Percentiles rank a stretch among this genome's conserved stretches.
Conservation (phyloP, 2,113 vertebrate species). For the Poecilia latipinna region DNA sequence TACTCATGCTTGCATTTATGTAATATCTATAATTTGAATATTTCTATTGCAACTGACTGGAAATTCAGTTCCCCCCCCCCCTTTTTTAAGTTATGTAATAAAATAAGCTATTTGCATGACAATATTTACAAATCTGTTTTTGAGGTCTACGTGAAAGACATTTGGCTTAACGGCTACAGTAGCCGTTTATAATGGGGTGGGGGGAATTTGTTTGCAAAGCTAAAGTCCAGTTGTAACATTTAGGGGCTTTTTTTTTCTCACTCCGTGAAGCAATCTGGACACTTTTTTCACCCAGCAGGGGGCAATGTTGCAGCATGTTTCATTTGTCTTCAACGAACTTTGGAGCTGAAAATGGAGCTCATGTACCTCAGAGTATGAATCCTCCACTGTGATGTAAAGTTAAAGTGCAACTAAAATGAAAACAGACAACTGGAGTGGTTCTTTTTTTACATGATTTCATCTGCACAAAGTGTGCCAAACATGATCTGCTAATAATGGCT, state of each 20-base stretch:
- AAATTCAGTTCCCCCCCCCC: too few species aligned
- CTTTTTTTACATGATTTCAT: slow-evolving; percentile 1
- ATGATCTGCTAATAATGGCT: slow-evolving; percentile 40
- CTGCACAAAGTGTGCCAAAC: background rate
- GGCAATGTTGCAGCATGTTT: slow-evolving; percentile 75
- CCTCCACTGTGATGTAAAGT: slow-evolving; percentile 16
- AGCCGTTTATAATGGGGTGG: too few species aligned
- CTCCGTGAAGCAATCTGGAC: background rate
- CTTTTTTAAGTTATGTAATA: too few species aligned
- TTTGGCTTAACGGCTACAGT: too few species aligned
- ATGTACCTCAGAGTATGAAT: slow-evolving; percentile 22
- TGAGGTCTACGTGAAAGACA: too few species aligned
- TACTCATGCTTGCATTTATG: background rate
- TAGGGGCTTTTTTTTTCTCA: background rate
- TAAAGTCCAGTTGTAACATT: too few species aligned
- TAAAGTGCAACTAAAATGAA: slow-evolving; percentile 30
- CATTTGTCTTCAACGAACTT: slow-evolving; percentile 23
- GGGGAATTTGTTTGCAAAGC: too few species aligned
- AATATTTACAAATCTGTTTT: too few species aligned
- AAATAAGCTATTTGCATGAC: too few species aligned
- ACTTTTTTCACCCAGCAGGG: slow-evolving; percentile 44
- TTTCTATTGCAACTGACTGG: too few species aligned
- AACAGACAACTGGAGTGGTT: background rate
- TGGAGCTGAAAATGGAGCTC: slow-evolving; percentile 31
- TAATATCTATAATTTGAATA: too few species aligned